These are phyloP conservation scores for Acromyrmex heyeri DNA, from an alignment of 1,140 invertebrate species.

Conservation along the genomic window DNA sequence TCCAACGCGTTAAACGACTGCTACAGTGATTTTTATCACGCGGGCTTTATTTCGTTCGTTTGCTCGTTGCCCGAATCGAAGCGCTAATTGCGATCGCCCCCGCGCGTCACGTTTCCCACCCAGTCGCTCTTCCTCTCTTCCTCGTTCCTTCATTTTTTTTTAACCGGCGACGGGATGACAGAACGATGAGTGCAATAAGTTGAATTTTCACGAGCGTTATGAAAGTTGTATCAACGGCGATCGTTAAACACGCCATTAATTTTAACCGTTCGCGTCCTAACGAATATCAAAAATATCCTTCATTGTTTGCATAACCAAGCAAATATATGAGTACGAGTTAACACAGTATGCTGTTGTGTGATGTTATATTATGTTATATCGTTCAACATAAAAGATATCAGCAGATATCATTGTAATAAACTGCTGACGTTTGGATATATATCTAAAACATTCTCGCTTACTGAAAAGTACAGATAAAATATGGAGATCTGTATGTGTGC, in stretches of 20 bases:
- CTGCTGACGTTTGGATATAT: background rate
- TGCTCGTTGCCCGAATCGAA: conserved; percentile 62
- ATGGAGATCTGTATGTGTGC: background rate
- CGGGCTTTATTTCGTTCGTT: conserved; percentile 68
- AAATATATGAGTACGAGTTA: background rate
- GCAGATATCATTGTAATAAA: background rate
- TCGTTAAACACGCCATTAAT: conserved; percentile 54
- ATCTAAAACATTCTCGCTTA: background rate
- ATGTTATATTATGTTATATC: background rate
- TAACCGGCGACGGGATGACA: background rate
- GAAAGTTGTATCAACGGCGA: conserved; percentile 36
- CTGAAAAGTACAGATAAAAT: background rate
- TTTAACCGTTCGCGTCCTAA: conserved; percentile 23
- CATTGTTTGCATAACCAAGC: conserved; percentile 5
- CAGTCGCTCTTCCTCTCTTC: background rate
- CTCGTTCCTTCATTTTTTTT: background rate
- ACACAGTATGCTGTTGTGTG: background rate
- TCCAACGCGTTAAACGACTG: conserved; percentile 66
- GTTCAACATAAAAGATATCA: conserved; percentile 15
- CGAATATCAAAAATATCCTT: conserved; percentile 21
- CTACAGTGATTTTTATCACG: conserved; percentile 72
- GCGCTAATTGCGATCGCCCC: conserved; percentile 67
- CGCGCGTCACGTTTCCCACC: conserved; percentile 30
- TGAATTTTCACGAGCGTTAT: conserved; percentile 32
- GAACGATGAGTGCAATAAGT: conserved; percentile 32